Evolutionary conservation across 2,888 invertebrate species (phyloP).

Genomic region (Chesias legatella): DNA sequence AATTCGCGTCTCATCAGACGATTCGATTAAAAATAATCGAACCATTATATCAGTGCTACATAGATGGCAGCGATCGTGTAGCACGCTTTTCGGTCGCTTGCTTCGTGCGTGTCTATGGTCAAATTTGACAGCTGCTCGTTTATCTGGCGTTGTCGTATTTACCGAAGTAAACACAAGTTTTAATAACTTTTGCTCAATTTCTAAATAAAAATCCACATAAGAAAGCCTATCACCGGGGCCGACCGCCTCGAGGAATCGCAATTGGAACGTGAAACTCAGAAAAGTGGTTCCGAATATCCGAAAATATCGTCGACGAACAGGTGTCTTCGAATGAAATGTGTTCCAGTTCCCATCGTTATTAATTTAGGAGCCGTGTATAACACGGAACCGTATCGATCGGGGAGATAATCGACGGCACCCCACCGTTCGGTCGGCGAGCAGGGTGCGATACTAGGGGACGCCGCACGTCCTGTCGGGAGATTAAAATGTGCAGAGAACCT

Average conservation of each 20-base stretch:
- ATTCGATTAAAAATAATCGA: slow-evolving; percentile 29
- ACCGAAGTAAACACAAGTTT: slow-evolving; percentile 61
- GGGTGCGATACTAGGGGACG: slow-evolving; percentile 21
- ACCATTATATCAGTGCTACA: slow-evolving; percentile 34
- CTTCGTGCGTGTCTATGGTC: slow-evolving; percentile 64
- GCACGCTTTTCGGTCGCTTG: slow-evolving; percentile 48
- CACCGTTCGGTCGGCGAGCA: slow-evolving; percentile 11
- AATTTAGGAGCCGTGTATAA: slow-evolving; percentile 74
- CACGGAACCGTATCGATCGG: slow-evolving; percentile 73
- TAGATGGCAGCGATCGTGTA: slow-evolving; percentile 47
- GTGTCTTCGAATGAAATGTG: slow-evolving; percentile 87
- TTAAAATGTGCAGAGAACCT: slow-evolving; percentile 22
- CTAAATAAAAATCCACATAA: slow-evolving; percentile 18
- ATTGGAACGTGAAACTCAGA: slow-evolving; percentile 42
- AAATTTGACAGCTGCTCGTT: slow-evolving; percentile 71
- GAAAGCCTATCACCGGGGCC: slow-evolving; percentile 15
- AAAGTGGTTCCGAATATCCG: slow-evolving; percentile 78
- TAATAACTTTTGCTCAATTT: slow-evolving; percentile 26
- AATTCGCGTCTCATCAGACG: slow-evolving; percentile 16
- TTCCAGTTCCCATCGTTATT: slow-evolving; percentile 76
- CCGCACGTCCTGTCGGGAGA: slow-evolving; percentile 10
- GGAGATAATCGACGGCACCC: slow-evolving; percentile 37
- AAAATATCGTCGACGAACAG: slow-evolving; percentile 87
- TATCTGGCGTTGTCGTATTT: slow-evolving; percentile 73
- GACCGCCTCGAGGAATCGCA: slow-evolving; percentile 4